Base-by-base conservation (phyloP, 2,113 vertebrate species). In the Oenanthe oenanthe region DNA sequence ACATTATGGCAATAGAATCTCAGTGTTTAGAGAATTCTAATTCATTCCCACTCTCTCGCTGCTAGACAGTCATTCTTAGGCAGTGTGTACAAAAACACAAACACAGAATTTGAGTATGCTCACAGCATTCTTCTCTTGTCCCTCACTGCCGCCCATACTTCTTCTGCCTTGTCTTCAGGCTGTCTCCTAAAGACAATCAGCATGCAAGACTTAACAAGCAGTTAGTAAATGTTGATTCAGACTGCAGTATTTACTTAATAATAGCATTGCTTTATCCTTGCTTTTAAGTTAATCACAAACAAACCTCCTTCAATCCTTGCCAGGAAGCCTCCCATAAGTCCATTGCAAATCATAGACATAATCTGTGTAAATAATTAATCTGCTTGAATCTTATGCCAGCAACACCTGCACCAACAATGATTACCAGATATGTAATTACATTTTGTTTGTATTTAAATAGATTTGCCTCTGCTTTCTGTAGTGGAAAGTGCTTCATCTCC, bases 21-120 rank as follows among this genome's bases (percentile, higher is more conserved):
- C 83, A 76, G 95, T 97, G 95, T 98, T 98, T 97, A 93, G 94
- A 97, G 88, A 97, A 94, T 95, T 97, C 72, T 93, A 96, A 98
- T 97, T 97, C 80, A 85, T 90, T 96, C 76, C 40, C 43, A 90
- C 81, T 95, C 80, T 93, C 96, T 85, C 1, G 2, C 75, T 65
- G 70, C 9, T 32, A 94, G 65, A 80, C 68, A 28, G 22, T 48
- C 68, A 81, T 92, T 96, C 63, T 86, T 70, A 45, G 43, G 54
- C 74, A 87, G 47, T 48, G n/a, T 5, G 21, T 90, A 22, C 18
- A 36, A 71, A 96, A 90, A 5, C 13, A 91, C 31, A 87, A 91
- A 66, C 34, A 61, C 22, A 60, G 16, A 73, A 50, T 96, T 68
- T 73, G 43, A 92, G 20, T 75, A 29, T 58, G 31, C 6, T 83